Conservation (phyloP, 2,113 vertebrate species). For the Rhodinocichla rosea region DNA sequence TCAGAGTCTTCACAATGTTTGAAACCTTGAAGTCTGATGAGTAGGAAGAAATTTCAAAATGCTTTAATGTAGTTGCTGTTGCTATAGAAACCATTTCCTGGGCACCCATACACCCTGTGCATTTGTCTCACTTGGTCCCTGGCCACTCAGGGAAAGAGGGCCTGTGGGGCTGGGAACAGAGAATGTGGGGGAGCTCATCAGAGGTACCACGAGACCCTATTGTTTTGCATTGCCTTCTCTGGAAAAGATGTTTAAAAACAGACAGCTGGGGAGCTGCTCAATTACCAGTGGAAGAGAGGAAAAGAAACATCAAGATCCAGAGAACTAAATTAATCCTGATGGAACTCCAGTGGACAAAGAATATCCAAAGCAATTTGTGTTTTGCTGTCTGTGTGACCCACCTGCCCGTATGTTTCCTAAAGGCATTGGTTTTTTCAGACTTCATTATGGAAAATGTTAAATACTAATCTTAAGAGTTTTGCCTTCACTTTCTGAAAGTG, state of each 20-base stretch:
- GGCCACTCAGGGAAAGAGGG: background rate
- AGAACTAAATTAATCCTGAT: background rate
- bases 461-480: background rate
- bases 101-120: background rate
- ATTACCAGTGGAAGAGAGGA: background rate
- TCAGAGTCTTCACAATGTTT: background rate
- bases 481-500: background rate
- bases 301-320: background rate
- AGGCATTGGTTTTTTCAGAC: background rate
- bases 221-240: background rate
- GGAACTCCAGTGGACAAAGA: background rate
- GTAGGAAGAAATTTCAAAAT: slow-evolving; percentile 35
- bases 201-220: background rate
- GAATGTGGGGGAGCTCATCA: background rate
- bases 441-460: background rate
- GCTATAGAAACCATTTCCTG: slow-evolving; percentile 50
- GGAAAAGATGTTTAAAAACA: background rate
- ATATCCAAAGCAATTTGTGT: background rate
- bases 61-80: slow-evolving; percentile 42
- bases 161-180: background rate
- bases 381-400: background rate
- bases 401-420: background rate
- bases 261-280: background rate
- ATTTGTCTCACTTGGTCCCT: slow-evolving; percentile 54
- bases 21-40: background rate